A percentile compares a stretch with the other conserved stretches of the same genome.
Conservation (phyloP, 2,797 vertebrate species). For the Phylloscopus collybita region DNA sequence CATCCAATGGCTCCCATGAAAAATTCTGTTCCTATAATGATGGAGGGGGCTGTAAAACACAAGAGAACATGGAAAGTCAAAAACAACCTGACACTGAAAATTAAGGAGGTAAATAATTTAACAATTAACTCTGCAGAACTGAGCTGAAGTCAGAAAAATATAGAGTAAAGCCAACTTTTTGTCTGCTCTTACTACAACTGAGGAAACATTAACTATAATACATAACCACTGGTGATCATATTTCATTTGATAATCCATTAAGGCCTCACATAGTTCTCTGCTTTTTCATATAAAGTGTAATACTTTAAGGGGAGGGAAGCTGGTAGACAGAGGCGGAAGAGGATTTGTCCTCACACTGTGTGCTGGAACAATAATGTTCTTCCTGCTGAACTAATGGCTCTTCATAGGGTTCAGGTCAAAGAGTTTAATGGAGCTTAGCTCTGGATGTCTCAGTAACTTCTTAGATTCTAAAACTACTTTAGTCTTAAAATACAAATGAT, state of each 20-base stretch:
- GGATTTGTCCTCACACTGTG: slow-evolving; percentile 63
- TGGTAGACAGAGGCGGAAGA: slow-evolving; percentile 26
- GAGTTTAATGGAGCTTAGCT: slow-evolving; percentile 68
- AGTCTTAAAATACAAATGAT: slow-evolving; percentile 60
- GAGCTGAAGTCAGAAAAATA: neutral
- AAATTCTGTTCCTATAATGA: neutral
- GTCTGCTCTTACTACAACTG: slow-evolving; percentile 9
- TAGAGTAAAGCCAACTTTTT: slow-evolving; percentile 10
- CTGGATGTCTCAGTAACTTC: slow-evolving; percentile 61
- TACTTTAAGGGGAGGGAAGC: neutral
- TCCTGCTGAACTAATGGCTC: slow-evolving; percentile 64
- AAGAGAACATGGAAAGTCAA: neutral
- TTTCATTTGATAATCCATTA: slow-evolving; percentile 63
- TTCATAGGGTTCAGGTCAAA: slow-evolving; percentile 63
- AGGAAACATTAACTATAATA: slow-evolving; percentile 49
- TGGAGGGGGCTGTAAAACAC: neutral
- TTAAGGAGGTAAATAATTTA: neutral
- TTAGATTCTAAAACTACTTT: slow-evolving; percentile 50
- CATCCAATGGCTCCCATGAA: neutral
- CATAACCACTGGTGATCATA: slow-evolving; percentile 35
- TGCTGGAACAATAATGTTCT: slow-evolving; percentile 60
- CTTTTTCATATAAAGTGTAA: slow-evolving; percentile 49
- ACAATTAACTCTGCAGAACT: neutral
- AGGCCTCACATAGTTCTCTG: slow-evolving; percentile 21
- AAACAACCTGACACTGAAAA: neutral